Percentiles rank a stretch among this genome's conserved stretches.
phyloP scores from a whole-genome alignment of 2,113 vertebrate species.

The Anolis sagrei region DNA sequence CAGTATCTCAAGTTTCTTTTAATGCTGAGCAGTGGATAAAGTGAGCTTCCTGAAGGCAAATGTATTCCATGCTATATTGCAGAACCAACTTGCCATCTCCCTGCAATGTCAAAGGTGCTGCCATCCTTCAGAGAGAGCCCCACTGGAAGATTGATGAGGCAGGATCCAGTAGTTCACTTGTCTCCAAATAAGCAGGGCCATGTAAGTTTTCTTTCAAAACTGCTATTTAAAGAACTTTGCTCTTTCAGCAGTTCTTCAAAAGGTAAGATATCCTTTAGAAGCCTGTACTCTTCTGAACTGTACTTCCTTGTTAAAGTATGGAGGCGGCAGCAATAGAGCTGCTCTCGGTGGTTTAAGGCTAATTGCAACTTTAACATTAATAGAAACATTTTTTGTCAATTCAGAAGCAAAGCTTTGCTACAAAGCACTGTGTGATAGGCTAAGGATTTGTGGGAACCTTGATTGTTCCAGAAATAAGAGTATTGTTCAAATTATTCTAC shows the following conservation, averaged over 20 bases:
- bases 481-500: background rate
- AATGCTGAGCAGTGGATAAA: background rate
- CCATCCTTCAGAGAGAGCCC: constrained; percentile 89
- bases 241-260: constrained; percentile 12
- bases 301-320: background rate
- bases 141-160: constrained; percentile 87
- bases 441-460: constrained; percentile 28
- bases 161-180: constrained; percentile 86
- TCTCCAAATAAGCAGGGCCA: constrained; percentile 92
- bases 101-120: constrained; percentile 89
- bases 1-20: background rate
- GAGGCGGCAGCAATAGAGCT: constrained; percentile 18
- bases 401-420: constrained; percentile 22
- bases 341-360: background rate
- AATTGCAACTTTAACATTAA: constrained; percentile 1
- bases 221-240: constrained; percentile 19
- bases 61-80: constrained; percentile 74
- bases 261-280: constrained; percentile 11
- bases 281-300: background rate
- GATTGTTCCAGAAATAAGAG: constrained; percentile 12
- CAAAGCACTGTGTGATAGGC: constrained; percentile 13
- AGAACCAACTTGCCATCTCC: constrained; percentile 86
- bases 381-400: constrained; percentile 13
- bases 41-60: constrained; percentile 14
- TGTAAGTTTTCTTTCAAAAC: constrained; percentile 75